These are phyloP conservation scores for Castor canadensis DNA, from an alignment of 2,113 vertebrate species.

Conservation along the genomic window DNA sequence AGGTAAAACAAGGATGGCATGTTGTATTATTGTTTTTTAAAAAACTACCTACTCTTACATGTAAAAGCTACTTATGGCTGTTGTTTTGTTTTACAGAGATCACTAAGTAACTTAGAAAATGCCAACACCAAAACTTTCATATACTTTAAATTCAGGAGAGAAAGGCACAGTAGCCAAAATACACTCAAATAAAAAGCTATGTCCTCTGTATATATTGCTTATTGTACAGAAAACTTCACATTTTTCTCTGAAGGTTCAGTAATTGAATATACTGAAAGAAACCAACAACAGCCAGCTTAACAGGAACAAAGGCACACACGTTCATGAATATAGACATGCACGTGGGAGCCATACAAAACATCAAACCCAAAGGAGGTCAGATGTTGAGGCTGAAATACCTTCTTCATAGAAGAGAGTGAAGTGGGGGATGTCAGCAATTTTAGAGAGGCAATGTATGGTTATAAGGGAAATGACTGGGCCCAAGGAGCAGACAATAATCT, in stretches of 20 bases:
- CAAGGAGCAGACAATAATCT: neutral
- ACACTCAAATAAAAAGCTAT: fast-evolving
- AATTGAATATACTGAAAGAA: neutral
- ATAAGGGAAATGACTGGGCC: too few species aligned
- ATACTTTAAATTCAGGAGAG: neutral
- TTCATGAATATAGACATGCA: neutral
- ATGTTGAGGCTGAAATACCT: too few species aligned
- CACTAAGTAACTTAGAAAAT: neutral
- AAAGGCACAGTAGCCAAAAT: fast-evolving
- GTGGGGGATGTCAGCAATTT: neutral
- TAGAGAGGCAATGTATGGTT: fast-evolving
- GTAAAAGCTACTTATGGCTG: neutral
- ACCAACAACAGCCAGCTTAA: neutral
- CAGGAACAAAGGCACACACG: neutral
- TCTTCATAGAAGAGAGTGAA: neutral
- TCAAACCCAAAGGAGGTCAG: too few species aligned
- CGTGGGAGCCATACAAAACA: neutral
- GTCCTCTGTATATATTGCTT: fast-evolving
- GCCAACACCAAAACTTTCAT: neutral
- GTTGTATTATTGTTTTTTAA: neutral
- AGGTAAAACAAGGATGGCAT: neutral
- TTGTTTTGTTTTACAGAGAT: neutral
- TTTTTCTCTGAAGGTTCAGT: neutral
- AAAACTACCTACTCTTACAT: neutral
- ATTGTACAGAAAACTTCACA: neutral